phyloP scores from a whole-genome alignment of 2,797 vertebrate species.

The Tamandua tetradactyla region DNA sequence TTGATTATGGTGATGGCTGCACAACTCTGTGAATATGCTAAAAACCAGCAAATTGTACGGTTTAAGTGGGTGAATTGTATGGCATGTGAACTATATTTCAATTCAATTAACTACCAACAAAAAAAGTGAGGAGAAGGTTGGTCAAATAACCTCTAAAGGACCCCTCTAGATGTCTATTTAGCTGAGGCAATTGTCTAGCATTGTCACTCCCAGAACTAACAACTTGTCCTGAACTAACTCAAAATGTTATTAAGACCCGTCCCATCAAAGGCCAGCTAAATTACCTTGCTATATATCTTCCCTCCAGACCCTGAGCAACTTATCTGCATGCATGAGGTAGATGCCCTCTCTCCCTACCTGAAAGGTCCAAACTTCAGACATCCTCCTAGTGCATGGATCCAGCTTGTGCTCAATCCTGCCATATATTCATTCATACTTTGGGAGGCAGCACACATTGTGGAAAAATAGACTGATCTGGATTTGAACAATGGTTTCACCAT shows the following conservation, averaged over 20 bases:
- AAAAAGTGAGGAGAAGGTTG: not conserved
- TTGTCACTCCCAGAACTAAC: not conserved
- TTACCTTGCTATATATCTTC: not conserved
- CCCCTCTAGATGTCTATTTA: not conserved
- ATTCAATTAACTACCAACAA: not conserved
- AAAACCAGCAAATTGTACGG: not conserved
- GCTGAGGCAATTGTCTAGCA: not conserved
- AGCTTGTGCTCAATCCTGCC: not conserved
- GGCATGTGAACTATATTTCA: not conserved
- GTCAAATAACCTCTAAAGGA: not conserved
- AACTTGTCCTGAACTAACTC: not conserved
- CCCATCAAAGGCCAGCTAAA: not conserved
- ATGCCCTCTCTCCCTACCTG: not conserved
- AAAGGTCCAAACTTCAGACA: not conserved
- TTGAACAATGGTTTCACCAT: not conserved
- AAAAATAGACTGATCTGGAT: not conserved
- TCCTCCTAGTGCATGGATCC: not conserved
- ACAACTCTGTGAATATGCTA: not conserved
- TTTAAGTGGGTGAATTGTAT: not conserved
- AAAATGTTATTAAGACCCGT: not conserved
- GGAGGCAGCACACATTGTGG: not conserved
- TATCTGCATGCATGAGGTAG: not conserved
- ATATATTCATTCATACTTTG: not conserved
- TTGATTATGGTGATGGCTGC: not conserved
- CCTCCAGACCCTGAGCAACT: not conserved